These are phyloP conservation scores for Puffinus mauretanicus DNA, from an alignment of 2,113 vertebrate genomes.

Conservation along the genomic window DNA sequence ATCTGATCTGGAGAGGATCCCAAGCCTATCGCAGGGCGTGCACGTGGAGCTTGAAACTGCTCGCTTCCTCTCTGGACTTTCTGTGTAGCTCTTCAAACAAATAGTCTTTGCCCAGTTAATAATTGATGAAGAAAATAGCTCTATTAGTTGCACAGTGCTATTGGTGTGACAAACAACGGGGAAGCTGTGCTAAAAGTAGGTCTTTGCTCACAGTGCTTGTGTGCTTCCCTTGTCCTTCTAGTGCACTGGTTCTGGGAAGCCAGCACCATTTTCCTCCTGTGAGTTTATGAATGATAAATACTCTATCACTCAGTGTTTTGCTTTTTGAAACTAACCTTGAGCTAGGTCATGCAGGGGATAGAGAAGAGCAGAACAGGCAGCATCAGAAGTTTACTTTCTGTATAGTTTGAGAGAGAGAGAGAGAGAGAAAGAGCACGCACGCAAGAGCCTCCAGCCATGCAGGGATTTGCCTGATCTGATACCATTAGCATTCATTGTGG, in stretches of 20 bases:
- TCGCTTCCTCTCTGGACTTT: conserved; percentile 19
- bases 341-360: background rate
- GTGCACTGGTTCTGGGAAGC: background rate
- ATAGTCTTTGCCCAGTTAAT: conserved; percentile 37
- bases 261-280: background rate
- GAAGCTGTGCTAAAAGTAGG: background rate
- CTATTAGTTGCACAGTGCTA: background rate
- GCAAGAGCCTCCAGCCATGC: background rate
- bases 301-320: background rate
- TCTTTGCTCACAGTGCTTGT: background rate
- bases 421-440: fast-evolving
- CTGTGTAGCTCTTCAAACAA: background rate
- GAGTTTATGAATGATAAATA: background rate
- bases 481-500: background rate
- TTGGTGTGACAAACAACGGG: background rate
- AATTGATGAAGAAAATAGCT: conserved; percentile 25
- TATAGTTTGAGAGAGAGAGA: background rate
- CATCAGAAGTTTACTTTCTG: background rate
- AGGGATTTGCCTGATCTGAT: background rate
- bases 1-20: conserved; percentile 11
- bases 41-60: background rate
- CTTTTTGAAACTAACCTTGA: background rate
- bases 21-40: background rate
- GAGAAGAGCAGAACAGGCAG: background rate
- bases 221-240: background rate